Base-by-base conservation (phyloP, 2,797 vertebrate genomes). In the Alectoris magna region DNA sequence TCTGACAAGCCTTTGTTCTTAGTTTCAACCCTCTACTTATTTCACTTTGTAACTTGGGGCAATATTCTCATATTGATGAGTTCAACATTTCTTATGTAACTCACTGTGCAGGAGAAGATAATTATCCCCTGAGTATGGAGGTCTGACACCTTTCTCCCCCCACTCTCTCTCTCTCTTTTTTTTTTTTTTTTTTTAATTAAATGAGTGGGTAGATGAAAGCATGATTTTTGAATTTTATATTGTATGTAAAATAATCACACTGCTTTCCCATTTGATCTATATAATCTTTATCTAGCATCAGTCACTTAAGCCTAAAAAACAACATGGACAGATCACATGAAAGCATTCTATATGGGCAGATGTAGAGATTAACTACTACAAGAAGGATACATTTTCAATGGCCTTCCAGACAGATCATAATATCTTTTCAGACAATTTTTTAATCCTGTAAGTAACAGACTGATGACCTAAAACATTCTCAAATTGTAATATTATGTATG, bases 311-410 rank as follows among this genome's bases (percentile, higher is more conserved):
- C 80, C 90, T 90, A 84, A 95, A 95, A 92, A 93, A 90, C 77
- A 94, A 90, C 93, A 95, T 10, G 34, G 78, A 74, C 53, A 84
- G 74, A 86, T 96, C 77, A 95, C 92, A 95, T 95, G 91, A 96
- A 96, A 96, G 95, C 92, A 82, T 96, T 96, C 93, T 95, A 49
- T 48, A 82, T 39, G 68, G 83, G 68, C 83, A 96, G 92, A 95
- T 92, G 85, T 94, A 49, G 83, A 95, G 96, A 95, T 95, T 95
- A 96, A 87, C 53, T 90, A 27, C 80, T 94, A 81, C 1, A 22
- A 94, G 89, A 90, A 84, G 93, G 91, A 95, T 95, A 95, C 58
- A 59, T 88, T 96, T 96, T 90, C 95, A 94, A 44, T 11, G 6
- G 56, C 64, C 85, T 88, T 84, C 64, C 85, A 95, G 95, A 95